Conservation (phyloP, 2,797 vertebrate genomes). For the Danionella dracula region DNA sequence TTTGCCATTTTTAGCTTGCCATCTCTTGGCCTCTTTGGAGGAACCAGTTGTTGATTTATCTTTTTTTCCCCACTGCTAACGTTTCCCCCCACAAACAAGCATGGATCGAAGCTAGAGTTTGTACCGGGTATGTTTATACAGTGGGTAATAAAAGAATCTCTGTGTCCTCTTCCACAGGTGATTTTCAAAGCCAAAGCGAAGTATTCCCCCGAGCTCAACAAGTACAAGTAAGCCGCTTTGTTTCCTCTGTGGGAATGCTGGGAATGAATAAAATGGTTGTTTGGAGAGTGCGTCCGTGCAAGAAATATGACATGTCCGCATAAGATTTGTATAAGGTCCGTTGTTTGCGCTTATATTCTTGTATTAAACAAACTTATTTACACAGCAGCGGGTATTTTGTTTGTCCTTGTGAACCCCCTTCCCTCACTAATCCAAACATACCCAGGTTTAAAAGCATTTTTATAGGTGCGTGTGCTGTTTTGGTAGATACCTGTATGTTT, state of each 20-base stretch:
- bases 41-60: not conserved
- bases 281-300: not conserved
- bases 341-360: no score
- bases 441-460: no score
- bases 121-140: not conserved
- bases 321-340: no score
- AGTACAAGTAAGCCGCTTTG: constrained; percentile 84
- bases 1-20: not conserved
- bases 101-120: not conserved
- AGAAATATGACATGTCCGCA: no score
- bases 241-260: not conserved
- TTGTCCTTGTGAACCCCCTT: no score
- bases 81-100: not conserved
- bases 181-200: constrained; percentile 92
- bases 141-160: not conserved
- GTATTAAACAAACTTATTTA: no score
- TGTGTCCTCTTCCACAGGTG: constrained; percentile 64
- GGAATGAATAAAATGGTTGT: not conserved
- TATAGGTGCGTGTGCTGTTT: no score
- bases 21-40: not conserved
- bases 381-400: no score
- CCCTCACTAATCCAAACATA: no score
- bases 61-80: not conserved
- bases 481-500: no score
- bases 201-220: constrained; percentile 90